Conservation (phyloP, 92 coral and sea anemone genomes). For the Porites cylindrica region DNA sequence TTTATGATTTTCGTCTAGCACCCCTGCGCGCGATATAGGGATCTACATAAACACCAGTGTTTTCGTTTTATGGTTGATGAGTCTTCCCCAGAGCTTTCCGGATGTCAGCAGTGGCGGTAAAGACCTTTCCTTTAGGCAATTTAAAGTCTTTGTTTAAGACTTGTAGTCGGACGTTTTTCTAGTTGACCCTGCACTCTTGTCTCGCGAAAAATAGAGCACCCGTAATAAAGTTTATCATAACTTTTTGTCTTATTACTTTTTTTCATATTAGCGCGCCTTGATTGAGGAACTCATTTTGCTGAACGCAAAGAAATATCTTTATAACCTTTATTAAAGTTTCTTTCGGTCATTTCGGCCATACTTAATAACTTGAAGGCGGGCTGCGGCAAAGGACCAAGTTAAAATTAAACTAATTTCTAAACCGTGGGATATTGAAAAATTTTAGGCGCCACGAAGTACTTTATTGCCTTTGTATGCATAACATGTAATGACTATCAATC, state of each 20-base stretch:
- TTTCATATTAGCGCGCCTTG: conserved; percentile 3
- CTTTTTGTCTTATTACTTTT: conserved; percentile 25
- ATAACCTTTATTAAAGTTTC: conserved; percentile 47
- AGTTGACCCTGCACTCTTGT: background rate
- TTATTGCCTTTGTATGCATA: background rate
- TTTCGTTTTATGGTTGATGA: background rate
- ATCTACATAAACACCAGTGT: background rate
- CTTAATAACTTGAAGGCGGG: conserved; percentile 50
- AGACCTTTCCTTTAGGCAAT: conserved; percentile 27
- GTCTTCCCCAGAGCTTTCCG: conserved; percentile 42
- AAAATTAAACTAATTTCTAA: conserved; percentile 46
- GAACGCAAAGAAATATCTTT: conserved; percentile 18
- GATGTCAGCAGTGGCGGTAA: conserved; percentile 29
- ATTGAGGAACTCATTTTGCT: conserved; percentile 25
- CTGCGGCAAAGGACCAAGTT: conserved; percentile 30
- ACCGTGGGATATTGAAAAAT: conserved; percentile 22
- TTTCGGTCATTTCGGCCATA: conserved; percentile 48
- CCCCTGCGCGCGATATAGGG: background rate
- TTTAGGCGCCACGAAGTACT: background rate
- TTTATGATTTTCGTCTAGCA: background rate
- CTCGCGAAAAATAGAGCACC: conserved; percentile 24
- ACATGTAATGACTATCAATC: background rate
- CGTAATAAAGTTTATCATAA: conserved; percentile 12
- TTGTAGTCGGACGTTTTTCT: conserved; percentile 30
- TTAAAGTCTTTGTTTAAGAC: conserved; percentile 30